Base-by-base conservation (phyloP, 2,113 vertebrate genomes). In the Todiramphus chloris region DNA sequence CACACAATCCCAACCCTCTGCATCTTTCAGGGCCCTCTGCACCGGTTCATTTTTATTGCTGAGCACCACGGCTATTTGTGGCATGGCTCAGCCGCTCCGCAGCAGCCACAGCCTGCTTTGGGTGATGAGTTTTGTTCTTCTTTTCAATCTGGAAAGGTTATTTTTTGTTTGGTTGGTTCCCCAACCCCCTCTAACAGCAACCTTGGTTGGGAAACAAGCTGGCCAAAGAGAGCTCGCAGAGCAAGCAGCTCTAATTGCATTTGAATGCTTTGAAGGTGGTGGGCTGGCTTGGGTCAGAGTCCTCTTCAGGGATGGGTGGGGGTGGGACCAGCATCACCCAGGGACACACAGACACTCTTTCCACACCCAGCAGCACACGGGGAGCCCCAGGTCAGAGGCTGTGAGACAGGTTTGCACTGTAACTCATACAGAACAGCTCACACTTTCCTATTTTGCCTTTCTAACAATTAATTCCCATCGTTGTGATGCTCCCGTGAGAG, bases 331-430 rank as follows among this genome's bases (percentile, higher is more conserved):
- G 9, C 0, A 9, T 14, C 62, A n/a, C 41, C 1, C 23, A 37
- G 43, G 41, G 56, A 68, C 39, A 27, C 33, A 28, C 5, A 53
- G 37, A 41, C 27, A 9, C 55, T n/a, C 3, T 44, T 62, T n/a
- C 27, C 3, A 1, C 8, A 12, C 41, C 41, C 76, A 9, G 25
- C 31, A 20, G 35, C 8, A 25, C 41, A 23, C 0, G 0, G 35
- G n/a, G 41, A 56, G 64, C 31, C 58, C 7, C 2, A 44, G 43
- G 37, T 35, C 2, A 0, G 43, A 51, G 23, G 39, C 79, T 3
- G n/a, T 1, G 5, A 69, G 64, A 55, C 41, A 69, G 55, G 25
- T 35, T 9, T 6, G 59, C 15, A 11, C 44, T 30, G n/a, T 33
- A 18, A 7, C 17, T 37, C 41, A 8, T 8, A 19, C 20, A 55